Conservation (phyloP, 2,888 invertebrate genomes). For the Sphecodes monilicornis region DNA sequence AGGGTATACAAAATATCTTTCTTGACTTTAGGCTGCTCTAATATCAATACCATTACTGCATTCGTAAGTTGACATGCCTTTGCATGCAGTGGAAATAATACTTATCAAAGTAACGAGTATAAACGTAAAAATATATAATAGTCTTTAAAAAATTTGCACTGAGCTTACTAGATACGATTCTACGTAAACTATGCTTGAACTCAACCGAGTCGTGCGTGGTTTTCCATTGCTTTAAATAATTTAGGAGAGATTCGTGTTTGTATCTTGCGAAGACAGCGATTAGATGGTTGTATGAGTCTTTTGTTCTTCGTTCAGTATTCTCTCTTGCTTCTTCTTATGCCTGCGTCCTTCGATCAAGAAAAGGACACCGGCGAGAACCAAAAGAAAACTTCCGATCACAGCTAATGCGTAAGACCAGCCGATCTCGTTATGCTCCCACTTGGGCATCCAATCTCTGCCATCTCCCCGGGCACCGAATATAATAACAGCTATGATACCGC, state of each 20-base stretch:
- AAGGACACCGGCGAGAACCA: conserved; percentile 91
- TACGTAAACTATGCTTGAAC: conserved; percentile 18
- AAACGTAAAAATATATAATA: conserved; percentile 46
- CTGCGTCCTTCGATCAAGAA: conserved; percentile 94
- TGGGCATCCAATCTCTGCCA: conserved; percentile 97
- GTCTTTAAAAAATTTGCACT: conserved; percentile 16
- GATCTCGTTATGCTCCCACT: conserved; percentile 97
- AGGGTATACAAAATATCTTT: conserved; percentile 27
- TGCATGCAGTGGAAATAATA: conserved; percentile 41
- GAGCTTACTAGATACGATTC: conserved; percentile 23
- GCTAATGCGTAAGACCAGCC: conserved; percentile 97
- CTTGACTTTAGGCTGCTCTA: background rate
- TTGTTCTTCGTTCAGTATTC: conserved; percentile 89
- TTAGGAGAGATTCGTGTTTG: conserved; percentile 31
- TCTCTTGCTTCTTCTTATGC: conserved; percentile 90
- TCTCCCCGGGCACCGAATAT: conserved; percentile 96
- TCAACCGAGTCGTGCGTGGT: conserved; percentile 22
- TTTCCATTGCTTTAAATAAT: conserved; percentile 38
- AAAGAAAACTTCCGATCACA: conserved; percentile 90
- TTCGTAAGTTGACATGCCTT: conserved; percentile 13
- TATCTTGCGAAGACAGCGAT: conserved; percentile 58
- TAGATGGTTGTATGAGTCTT: conserved; percentile 91
- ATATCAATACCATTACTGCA: conserved; percentile 9
- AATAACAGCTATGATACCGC: conserved; percentile 93
- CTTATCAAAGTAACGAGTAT: conserved; percentile 43